Conservation (phyloP, 2,797 vertebrate species). For the Aplochiton taeniatus region DNA sequence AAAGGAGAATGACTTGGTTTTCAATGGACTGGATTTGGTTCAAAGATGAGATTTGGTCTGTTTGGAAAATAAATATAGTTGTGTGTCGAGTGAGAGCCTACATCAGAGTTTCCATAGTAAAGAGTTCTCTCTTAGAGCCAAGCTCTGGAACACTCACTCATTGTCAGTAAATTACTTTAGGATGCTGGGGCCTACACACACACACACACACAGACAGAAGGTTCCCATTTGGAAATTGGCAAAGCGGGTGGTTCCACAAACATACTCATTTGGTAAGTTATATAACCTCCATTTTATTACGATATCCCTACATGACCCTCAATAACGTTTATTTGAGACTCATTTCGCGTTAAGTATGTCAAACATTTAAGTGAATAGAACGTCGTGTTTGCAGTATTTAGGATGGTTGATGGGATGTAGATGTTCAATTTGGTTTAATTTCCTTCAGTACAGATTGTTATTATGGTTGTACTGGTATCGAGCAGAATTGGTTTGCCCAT, state of each 20-base stretch:
- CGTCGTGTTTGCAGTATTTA: conserved; percentile 13
- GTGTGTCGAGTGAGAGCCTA: conserved; percentile 33
- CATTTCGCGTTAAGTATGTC: conserved; percentile 15
- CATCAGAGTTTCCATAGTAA: conserved; percentile 69
- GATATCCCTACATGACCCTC: conserved; percentile 15
- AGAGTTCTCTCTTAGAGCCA: conserved; percentile 44
- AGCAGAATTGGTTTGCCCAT: not conserved
- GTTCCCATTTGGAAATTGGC: conserved; percentile 7
- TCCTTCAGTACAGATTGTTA: no score
- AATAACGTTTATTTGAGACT: not conserved
- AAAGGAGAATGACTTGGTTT: conserved; percentile 48
- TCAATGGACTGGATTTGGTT: conserved; percentile 43
- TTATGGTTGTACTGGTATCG: no score
- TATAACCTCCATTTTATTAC: conserved; percentile 32
- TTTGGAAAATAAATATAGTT: conserved; percentile 22
- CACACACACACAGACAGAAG: conserved; percentile 6
- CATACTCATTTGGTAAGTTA: conserved; percentile 31
- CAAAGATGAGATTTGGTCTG: conserved; percentile 45
- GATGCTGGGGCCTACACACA: conserved; percentile 1
- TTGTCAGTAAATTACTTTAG: conserved; percentile 10
- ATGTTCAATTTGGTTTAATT: no score
- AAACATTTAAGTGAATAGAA: conserved; percentile 25
- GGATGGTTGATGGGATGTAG: not conserved
- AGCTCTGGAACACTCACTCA: conserved; percentile 65
- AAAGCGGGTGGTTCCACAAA: conserved; percentile 22